phyloP scores from a whole-genome alignment of 2,797 vertebrate genomes.

The Anabas testudineus region DNA sequence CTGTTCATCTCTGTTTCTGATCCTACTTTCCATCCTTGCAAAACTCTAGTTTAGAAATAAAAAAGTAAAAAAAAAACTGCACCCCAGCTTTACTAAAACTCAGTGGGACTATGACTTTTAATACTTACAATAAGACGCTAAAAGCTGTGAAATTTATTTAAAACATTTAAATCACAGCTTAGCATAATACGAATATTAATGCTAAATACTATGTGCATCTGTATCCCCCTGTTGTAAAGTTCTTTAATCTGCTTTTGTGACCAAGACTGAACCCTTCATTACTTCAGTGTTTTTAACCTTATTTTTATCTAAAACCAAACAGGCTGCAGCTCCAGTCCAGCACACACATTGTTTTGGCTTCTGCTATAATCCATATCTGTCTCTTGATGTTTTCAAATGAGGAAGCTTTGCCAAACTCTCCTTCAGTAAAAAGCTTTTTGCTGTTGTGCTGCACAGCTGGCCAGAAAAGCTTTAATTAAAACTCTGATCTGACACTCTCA shows the following conservation, averaged over 20 bases:
- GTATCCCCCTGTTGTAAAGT: slow-evolving; percentile 13
- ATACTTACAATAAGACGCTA: too few species aligned
- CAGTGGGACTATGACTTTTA: too few species aligned
- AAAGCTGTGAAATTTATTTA: neutral
- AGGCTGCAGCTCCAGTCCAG: slow-evolving; percentile 52
- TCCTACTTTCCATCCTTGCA: too few species aligned
- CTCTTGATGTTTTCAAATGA: slow-evolving; percentile 65
- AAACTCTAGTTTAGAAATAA: too few species aligned
- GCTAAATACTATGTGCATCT: slow-evolving; percentile 5
- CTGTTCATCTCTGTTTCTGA: neutral
- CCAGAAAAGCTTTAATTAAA: slow-evolving; percentile 69
- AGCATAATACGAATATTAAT: neutral
- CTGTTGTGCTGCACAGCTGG: slow-evolving; percentile 60
- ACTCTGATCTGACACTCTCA: slow-evolving; percentile 62
- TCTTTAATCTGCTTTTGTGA: slow-evolving; percentile 21
- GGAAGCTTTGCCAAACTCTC: slow-evolving; percentile 59
- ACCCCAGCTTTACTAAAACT: neutral
- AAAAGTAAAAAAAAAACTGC: too few species aligned
- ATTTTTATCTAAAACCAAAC: slow-evolving; percentile 47
- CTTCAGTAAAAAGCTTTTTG: slow-evolving; percentile 70
- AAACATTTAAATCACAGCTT: neutral
- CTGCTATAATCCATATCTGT: slow-evolving; percentile 67
- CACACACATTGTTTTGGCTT: slow-evolving; percentile 62
- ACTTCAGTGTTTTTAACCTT: slow-evolving; percentile 39
- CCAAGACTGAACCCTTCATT: slow-evolving; percentile 38